Base-by-base conservation (phyloP, 2,888 invertebrate species). In the Drosophila seclusa region DNA sequence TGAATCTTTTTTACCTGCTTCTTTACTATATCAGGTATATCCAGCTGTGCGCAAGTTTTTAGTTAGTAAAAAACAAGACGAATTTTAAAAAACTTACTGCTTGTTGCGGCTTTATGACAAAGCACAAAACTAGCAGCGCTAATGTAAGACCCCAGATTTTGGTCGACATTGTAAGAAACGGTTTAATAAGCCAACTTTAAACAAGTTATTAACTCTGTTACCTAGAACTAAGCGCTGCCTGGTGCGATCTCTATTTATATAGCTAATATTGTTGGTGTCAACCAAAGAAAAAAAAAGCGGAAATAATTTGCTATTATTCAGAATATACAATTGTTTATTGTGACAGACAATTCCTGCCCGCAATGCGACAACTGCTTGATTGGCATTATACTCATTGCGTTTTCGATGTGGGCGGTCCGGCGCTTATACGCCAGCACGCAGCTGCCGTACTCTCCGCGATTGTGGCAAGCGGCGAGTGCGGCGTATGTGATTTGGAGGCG, bases 361-460 rank as follows among this genome's bases (percentile, higher is more conserved):
- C 93, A 36, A 84, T 93, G 52, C 91, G 92, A 49, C 92, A 92
- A 72, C 86, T 92, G 84, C 81, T 93, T 50, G 91, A 93, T 76
- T 93, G 93, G 92, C 93, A 93, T 73, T 92, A 89, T 84, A 90
- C 93, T 83, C 90, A 92, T 87, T 87, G 91, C 57, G 81, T 89
- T 68, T 92, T 91, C 68, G 91, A 92, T 62, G 79, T 90, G 79
- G 92, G 92, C 82, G 92, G 91, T 49, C 87, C 92, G 38, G 90
- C 87, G 67, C 78, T 93, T 42, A 89, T 93, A 59, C 87, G 92
- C 21, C 93, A 93, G 73, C 93, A 93, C 91, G 93, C 93, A 80
- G 82, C 93, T 42, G 92, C 93, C 10, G 55, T 93, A 45, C 63
- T 93, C 16, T 83, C 86, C 27, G 89, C 89, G 29, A 87, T 92